phyloP scores from a whole-genome alignment of 2,113 vertebrate genomes.

The Seriola dumerili region DNA sequence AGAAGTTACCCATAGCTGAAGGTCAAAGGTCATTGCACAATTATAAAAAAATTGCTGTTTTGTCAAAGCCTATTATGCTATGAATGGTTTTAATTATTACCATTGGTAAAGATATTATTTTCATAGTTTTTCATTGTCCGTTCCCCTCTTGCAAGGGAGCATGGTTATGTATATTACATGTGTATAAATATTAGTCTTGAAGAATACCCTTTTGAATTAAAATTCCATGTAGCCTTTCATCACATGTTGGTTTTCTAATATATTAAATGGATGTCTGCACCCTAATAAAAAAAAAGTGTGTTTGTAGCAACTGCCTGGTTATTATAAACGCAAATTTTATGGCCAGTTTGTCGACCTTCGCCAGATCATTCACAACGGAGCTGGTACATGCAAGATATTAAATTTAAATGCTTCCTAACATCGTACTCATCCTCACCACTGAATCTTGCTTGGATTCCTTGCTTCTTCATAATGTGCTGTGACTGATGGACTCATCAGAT shows the following conservation, averaged over 20 bases:
- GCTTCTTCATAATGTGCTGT: neutral
- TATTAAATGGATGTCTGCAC: slow-evolving; percentile 86
- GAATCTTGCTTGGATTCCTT: neutral
- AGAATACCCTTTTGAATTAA: slow-evolving; percentile 76
- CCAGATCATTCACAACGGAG: neutral
- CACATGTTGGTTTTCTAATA: slow-evolving; percentile 88
- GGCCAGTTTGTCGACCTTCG: neutral
- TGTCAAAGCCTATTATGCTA: slow-evolving; percentile 75
- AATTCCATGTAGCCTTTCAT: slow-evolving; percentile 77
- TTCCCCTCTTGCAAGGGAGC: slow-evolving; percentile 71
- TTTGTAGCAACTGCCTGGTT: slow-evolving; percentile 73
- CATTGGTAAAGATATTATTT: slow-evolving; percentile 74
- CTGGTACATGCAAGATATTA: neutral
- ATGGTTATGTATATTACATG: slow-evolving; percentile 80
- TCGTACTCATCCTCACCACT: neutral
- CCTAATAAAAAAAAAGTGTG: slow-evolving; percentile 81
- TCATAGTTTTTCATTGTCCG: slow-evolving; percentile 73
- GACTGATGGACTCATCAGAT: slow-evolving; percentile 5
- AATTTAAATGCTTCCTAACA: neutral
- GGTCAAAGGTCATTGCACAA: slow-evolving; percentile 71
- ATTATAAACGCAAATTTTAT: slow-evolving; percentile 20
- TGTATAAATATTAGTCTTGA: slow-evolving; percentile 84
- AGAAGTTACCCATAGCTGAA: slow-evolving; percentile 54
- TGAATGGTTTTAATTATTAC: slow-evolving; percentile 74
- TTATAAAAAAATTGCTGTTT: slow-evolving; percentile 64